phyloP scores from a whole-genome alignment of 2,797 vertebrate genomes.

The Intellagama lesueurii region DNA sequence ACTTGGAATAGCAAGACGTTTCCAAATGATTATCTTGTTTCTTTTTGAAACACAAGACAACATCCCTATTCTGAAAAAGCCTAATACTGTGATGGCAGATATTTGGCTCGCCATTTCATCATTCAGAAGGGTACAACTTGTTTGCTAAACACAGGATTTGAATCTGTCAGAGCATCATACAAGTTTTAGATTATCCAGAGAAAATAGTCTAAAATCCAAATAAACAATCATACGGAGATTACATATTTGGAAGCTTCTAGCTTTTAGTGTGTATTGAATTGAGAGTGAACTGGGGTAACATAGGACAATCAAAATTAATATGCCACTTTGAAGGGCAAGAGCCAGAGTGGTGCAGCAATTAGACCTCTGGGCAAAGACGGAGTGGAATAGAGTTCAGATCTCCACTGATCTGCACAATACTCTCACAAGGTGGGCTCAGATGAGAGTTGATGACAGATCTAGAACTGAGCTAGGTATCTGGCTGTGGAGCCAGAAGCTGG shows the following conservation, averaged over 20 bases:
- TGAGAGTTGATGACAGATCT: no score
- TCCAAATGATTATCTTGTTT: slow-evolving; percentile 44
- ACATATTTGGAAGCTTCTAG: not conserved
- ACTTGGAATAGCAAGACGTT: not conserved
- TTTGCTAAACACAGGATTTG: not conserved
- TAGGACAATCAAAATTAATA: not conserved
- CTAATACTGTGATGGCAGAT: slow-evolving; percentile 5
- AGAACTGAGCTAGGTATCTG: no score
- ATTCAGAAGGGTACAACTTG: not conserved
- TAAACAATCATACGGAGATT: not conserved
- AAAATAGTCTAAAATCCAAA: slow-evolving; percentile 4
- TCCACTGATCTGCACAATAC: not conserved
- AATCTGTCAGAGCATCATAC: not conserved
- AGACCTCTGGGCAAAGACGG: not conserved
- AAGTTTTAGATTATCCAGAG: not conserved
- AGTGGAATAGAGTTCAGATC: not conserved
- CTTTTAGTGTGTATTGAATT: slow-evolving; percentile 8
- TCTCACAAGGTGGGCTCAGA: no score
- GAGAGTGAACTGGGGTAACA: not conserved
- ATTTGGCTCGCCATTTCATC: not conserved
- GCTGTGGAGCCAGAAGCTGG: no score
- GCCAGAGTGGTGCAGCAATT: not conserved
- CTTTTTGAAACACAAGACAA: slow-evolving; percentile 43
- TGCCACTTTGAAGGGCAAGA: not conserved
- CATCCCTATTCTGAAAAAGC: not conserved